Base-by-base conservation (phyloP, 1,140 invertebrate genomes). In the Agrilus planipennis region DNA sequence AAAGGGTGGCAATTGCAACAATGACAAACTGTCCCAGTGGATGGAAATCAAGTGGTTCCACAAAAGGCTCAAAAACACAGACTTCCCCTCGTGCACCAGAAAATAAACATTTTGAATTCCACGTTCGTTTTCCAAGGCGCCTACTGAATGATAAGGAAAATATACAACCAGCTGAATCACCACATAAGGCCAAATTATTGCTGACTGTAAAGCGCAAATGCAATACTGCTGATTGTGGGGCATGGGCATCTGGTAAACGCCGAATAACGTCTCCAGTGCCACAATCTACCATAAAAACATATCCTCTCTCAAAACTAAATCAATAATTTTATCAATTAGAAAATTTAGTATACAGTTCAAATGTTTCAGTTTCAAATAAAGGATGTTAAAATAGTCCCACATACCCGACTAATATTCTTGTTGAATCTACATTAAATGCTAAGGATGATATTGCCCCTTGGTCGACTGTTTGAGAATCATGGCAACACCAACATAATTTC, bases 121-220 rank as follows among this genome's bases (percentile, higher is more conserved):
- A 89, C 7, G 82, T 82, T 37, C 91, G 69, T 3, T 93, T 81
- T 3, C 91, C 91, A 54, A 96, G 75, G 5, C 86, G 79, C 40
- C 90, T 70, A 48, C 87, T 90, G 53, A 96, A 92, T 53, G 78
- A 84, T 10, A 98, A 69, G 52, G 96, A 84, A 75, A 94, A 98
- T 2, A 98, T 92, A n/a, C 89, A 95, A 2, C 94, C 94, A 11
- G 92, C 91, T 42, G 88, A 94, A 61, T 99, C 93, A 15, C 88
- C 83, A 34, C 89, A 87, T 11, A 96, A 63, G 4, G 86, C 87
- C 34, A 89, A 58, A 44, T 55, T 57, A 42, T 53, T 55, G 6
- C 53, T 30, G 23, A 52, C 51, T 15, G 58, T 60, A 42, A 77
- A 92, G 68, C 78, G 87, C 68, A 95, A 70, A 61, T 89, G 81